A percentile compares a stretch with the other conserved stretches of the same genome.
Evolutionary conservation across 1,140 invertebrate genomes (phyloP).

Genomic region (Pseudomyrmex dendroicus): DNA sequence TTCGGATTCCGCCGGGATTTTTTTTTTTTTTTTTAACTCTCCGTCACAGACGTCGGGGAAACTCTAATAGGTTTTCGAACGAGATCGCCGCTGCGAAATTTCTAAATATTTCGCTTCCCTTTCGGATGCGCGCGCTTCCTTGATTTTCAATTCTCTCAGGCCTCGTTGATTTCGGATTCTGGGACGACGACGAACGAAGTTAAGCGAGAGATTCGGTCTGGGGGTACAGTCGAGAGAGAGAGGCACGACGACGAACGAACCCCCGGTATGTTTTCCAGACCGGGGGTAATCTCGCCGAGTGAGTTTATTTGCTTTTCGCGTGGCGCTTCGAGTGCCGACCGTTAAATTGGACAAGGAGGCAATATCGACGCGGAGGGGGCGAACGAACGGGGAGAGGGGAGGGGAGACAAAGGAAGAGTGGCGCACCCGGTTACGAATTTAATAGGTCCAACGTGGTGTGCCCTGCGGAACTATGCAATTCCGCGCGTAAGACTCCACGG

Average conservation of each 20-base stretch:
- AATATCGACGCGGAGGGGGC: slow-evolving; percentile 24
- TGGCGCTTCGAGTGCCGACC: slow-evolving; percentile 6
- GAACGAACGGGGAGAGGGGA: too few species aligned
- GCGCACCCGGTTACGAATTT: slow-evolving; percentile 55
- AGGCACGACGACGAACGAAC: background rate
- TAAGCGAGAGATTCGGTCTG: background rate
- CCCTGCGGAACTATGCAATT: slow-evolving; percentile 53
- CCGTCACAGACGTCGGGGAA: too few species aligned
- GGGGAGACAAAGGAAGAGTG: too few species aligned
- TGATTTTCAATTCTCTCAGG: slow-evolving; percentile 2
- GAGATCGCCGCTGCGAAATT: background rate
- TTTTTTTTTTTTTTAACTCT: background rate
- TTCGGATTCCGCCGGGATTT: background rate
- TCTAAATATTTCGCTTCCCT: background rate
- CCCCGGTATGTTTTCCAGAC: background rate
- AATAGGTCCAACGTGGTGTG: slow-evolving; percentile 58
- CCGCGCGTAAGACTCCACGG: slow-evolving; percentile 44
- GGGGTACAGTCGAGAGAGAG: background rate
- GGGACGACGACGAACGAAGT: background rate
- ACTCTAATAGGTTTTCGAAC: background rate
- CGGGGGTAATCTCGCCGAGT: slow-evolving; percentile 33
- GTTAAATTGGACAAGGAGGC: slow-evolving; percentile 47
- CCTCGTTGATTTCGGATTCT: background rate
- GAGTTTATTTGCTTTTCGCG: slow-evolving; percentile 48
- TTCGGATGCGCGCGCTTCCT: background rate